Evolutionary conservation across 2,888 invertebrate species (phyloP).

Genomic region (Apocheima hispidaria): DNA sequence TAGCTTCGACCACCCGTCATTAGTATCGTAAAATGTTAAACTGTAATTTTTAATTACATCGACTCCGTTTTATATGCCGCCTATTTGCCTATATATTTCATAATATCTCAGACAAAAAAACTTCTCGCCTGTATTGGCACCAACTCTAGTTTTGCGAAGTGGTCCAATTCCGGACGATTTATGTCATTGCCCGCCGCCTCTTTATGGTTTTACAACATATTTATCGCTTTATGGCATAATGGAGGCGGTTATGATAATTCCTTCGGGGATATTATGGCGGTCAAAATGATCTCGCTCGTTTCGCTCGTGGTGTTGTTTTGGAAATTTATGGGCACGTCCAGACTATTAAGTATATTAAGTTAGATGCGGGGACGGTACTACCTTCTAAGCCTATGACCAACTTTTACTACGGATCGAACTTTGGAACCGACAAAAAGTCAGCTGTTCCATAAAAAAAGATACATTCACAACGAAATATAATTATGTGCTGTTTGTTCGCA

Average conservation of each 20-base stretch:
- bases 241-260: slow-evolving; percentile 72
- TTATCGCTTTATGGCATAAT: slow-evolving; percentile 81
- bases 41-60: background rate
- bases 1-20: too few species aligned
- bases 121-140: slow-evolving; percentile 48
- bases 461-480: too few species aligned
- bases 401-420: too few species aligned
- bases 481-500: too few species aligned
- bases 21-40: too few species aligned
- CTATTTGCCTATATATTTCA: slow-evolving; percentile 4
- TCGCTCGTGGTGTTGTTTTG: slow-evolving; percentile 30
- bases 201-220: slow-evolving; percentile 84
- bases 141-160: slow-evolving; percentile 69
- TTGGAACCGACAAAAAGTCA: too few species aligned
- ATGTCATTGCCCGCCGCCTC: slow-evolving; percentile 73
- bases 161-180: slow-evolving; percentile 77
- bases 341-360: slow-evolving; percentile 5
- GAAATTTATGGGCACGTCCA: slow-evolving; percentile 12
- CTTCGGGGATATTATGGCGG: slow-evolving; percentile 48
- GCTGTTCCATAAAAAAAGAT: too few species aligned
- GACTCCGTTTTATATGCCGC: background rate
- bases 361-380: too few species aligned
- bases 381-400: background rate
- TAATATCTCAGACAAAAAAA: slow-evolving; percentile 45
- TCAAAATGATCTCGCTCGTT: slow-evolving; percentile 48